Percentiles rank a stretch among this genome's conserved stretches.
phyloP scores from a whole-genome alignment of 2,888 invertebrate genomes.

The Lasioglossum morio region DNA sequence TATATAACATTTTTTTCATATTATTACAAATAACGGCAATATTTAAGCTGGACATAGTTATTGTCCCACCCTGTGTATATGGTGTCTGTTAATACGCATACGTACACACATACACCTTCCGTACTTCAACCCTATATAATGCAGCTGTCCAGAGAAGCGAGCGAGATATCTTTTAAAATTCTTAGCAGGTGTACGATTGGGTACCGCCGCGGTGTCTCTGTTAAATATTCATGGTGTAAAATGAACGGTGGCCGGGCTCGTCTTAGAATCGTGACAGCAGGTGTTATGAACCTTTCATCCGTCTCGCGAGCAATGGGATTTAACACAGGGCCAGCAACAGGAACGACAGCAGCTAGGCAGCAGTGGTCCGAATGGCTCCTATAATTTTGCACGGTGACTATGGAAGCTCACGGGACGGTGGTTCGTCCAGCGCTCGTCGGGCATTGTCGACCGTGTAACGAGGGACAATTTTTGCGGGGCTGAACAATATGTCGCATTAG shows the following conservation, averaged over 20 bases:
- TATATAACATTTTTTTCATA: too few species aligned
- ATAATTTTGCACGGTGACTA: conserved; percentile 48
- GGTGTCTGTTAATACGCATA: too few species aligned
- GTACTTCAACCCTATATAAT: too few species aligned
- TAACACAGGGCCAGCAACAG: neutral
- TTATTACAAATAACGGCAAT: too few species aligned
- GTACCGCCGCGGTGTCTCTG: neutral
- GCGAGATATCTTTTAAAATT: neutral
- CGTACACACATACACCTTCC: too few species aligned
- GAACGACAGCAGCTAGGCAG: neutral
- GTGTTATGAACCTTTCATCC: neutral
- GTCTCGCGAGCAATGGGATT: conserved; percentile 8
- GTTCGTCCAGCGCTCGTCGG: conserved; percentile 15
- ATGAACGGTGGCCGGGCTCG: neutral
- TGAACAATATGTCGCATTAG: conserved; percentile 84
- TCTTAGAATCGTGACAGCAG: neutral
- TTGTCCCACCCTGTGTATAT: too few species aligned
- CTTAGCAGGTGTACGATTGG: neutral
- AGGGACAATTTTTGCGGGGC: conserved; percentile 82
- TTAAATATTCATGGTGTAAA: neutral
- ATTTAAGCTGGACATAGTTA: too few species aligned
- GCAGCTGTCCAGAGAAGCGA: neutral
- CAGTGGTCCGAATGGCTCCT: conserved; percentile 8
- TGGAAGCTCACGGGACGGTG: conserved; percentile 23
- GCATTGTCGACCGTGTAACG: conserved; percentile 75